Evolutionary conservation across 2,888 invertebrate species (phyloP).

Genomic region (Hypselothyrea guttata): DNA sequence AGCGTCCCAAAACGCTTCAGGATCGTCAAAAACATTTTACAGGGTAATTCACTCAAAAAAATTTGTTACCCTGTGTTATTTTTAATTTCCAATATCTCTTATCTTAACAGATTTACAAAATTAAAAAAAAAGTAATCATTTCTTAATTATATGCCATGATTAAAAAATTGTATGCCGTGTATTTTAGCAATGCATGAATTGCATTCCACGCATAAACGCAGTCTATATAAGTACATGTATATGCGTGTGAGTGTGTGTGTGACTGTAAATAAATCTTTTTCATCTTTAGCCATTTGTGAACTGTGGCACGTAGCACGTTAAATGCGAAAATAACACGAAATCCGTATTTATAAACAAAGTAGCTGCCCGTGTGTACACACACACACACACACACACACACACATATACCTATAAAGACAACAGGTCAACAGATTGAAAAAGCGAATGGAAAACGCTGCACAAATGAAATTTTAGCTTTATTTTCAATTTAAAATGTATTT

Average conservation of each 20-base stretch:
- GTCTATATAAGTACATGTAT: too few species aligned
- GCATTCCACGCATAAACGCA: too few species aligned
- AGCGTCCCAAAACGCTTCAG: too few species aligned
- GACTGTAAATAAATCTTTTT: slow-evolving; percentile 68
- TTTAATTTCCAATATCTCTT: too few species aligned
- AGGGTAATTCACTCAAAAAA: too few species aligned
- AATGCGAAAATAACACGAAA: slow-evolving; percentile 52
- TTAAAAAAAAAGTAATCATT: too few species aligned
- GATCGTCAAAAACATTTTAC: too few species aligned
- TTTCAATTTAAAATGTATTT: slow-evolving; percentile 48
- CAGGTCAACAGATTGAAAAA: slow-evolving; percentile 56
- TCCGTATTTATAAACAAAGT: slow-evolving; percentile 61
- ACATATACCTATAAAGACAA: slow-evolving; percentile 41
- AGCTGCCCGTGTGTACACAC: slow-evolving; percentile 33
- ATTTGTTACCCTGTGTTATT: too few species aligned
- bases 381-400: slow-evolving; percentile 5
- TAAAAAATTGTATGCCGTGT: too few species aligned
- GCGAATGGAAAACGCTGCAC: slow-evolving; percentile 7
- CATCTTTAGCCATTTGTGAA: slow-evolving; percentile 44
- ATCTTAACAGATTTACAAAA: too few species aligned
- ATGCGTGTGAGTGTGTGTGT: slow-evolving; percentile 10
- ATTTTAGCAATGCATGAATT: too few species aligned
- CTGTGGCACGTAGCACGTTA: slow-evolving; percentile 53
- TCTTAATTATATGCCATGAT: too few species aligned
- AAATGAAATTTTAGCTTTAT: slow-evolving; percentile 9